Base-by-base conservation (phyloP, 2,797 vertebrate genomes). In the Catostomus latipinnis region DNA sequence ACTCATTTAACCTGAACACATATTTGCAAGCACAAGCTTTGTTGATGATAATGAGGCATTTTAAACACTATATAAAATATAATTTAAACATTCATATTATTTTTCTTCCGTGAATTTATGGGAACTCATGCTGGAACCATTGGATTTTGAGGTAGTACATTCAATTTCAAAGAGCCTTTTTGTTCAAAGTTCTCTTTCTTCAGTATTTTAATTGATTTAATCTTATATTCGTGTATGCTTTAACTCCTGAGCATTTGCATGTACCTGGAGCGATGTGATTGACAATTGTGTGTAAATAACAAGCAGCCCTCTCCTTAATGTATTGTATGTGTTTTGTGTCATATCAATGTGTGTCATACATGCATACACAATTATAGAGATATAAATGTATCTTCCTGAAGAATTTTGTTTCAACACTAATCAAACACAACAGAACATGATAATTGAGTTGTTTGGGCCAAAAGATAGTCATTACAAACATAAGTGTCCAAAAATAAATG, bases 51-150 rank as follows among this genome's bases (percentile, higher is more conserved):
- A 18, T 18, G 16, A 18, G 16, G 16, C 16, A 18, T 18, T 18
- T 18, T 18, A 18, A 18, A 18, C 16, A 18, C 16, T 18, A 18
- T 18, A 18, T 18, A 18, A 18, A 18, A 18, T 18, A 18, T 18
- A 18, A 18, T 18, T 18, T 18, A 18, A 18, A 18, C 16, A 18
- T 18, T 18, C 16, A 18, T 18, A 18, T 18, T 18, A 18, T 18
- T 18, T 18, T 18, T 18, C 92, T 88, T 93, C 92, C 90, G 85
- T 94, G 93, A 94, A 91, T 93, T 92, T 95, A 92, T 93, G 91
- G 92, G 90, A 94, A 91, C 92, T 93, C 91, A 93, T 92, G 92
- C 92, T 90, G 93, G 92, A 90, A 93, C 92, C 86, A 93, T 91
- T 91, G 92, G 89, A 92, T 88, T 92, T 90, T 92, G 92, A 94